Evolutionary conservation across 2,888 invertebrate species (phyloP).

Genomic region (Sturmia bella): DNA sequence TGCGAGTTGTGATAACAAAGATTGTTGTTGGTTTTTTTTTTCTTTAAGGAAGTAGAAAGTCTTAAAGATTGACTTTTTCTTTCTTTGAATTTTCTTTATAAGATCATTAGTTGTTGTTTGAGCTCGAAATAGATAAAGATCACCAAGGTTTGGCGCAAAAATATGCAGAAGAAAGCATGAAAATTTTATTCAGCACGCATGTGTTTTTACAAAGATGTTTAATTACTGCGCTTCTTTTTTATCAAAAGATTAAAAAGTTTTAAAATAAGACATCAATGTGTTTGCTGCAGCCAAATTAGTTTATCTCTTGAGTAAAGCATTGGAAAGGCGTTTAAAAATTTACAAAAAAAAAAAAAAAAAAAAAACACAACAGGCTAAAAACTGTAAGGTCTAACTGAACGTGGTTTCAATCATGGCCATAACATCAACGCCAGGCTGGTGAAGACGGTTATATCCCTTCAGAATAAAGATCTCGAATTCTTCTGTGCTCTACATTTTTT

Average conservation of each 20-base stretch:
- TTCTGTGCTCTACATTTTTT: too few relatives aligned
- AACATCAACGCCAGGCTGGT: too few relatives aligned
- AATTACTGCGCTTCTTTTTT: conserved; percentile 50
- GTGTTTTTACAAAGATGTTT: conserved; percentile 56
- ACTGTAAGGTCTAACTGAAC: too few relatives aligned
- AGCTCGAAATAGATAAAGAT: conserved; percentile 76
- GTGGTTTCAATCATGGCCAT: too few relatives aligned
- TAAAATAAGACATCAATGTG: conserved; percentile 58
- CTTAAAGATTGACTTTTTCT: conserved; percentile 67
- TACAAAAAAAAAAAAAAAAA: too few relatives aligned
- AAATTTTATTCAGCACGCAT: conserved; percentile 51
- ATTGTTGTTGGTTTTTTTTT: conserved; percentile 15
- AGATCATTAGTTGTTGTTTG: conserved; percentile 81
- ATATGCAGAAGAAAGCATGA: not conserved
- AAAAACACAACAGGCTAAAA: too few relatives aligned
- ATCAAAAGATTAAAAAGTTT: conserved; percentile 21
- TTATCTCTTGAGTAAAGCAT: not conserved
- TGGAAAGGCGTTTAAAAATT: not conserved
- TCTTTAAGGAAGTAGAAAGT: conserved; percentile 68
- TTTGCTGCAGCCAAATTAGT: conserved; percentile 2
- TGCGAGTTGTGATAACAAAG: conserved; percentile 44
- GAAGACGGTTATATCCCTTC: too few relatives aligned
- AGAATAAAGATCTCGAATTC: too few relatives aligned
- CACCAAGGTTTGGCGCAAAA: conserved; percentile 48
- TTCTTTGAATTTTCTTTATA: conserved; percentile 73